Base-by-base conservation (phyloP, 1,140 invertebrate genomes). In the Drosophila malerkotliana region DNA sequence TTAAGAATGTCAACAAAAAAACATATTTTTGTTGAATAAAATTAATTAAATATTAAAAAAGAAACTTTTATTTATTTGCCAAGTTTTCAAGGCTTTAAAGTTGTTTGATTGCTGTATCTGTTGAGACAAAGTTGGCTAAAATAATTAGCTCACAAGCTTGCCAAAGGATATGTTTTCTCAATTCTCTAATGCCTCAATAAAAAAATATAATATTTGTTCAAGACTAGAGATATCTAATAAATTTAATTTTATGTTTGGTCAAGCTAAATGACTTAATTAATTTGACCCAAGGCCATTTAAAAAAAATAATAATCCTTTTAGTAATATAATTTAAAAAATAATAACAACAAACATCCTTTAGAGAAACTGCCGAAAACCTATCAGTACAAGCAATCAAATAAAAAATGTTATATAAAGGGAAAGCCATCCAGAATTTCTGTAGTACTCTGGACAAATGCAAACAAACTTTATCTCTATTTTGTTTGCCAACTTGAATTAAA, bases 391-490 rank as follows among this genome's bases (percentile, higher is more conserved):
- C 75, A 82, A 87, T 81, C 78, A 71, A 88, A 87, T 87, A 87
- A 87, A 68, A 59, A 56, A 76, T 76, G 72, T 78, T 79, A 82
- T 78, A 77, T 44, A 39, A 28, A 24, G 57, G 55, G 9, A 57
- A 48, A 14, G n/a, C 37, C 64, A 75, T 56, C 59, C 55, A 72
- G 60, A 73, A 64, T 68, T 82, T 68, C 60, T 59, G 39, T 48
- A 64, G 64, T 30, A 26, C 72, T 60, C 62, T 53, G 52, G 51
- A 59, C 59, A 77, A 87, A 82, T 87, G 62, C 82, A 87, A 87
- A 82, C 74, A 85, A 87, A 87, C 78, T 87, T 87, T 87, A 87
- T 87, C 83, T 84, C 73, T 59, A 84, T 84, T 77, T 85, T 85
- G 81, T 85, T 77, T 84, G 68, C 59, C 81, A 69, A 84, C 67